phyloP scores from a whole-genome alignment of 2,797 vertebrate genomes.

The Calcarius lapponicus region DNA sequence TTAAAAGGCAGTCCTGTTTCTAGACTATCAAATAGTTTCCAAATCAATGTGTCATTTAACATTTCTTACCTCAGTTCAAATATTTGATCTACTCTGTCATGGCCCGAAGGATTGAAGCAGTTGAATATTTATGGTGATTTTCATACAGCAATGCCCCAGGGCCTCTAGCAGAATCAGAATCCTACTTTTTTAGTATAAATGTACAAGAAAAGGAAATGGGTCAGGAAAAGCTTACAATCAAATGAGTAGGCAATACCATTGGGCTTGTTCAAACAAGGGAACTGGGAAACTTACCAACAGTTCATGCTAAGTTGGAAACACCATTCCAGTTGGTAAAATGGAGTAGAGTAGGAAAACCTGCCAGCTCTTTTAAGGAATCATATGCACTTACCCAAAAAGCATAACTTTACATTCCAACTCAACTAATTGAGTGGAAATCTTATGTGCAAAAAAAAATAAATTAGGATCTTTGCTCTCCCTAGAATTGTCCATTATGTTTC shows the following conservation, averaged over 20 bases:
- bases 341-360: background rate
- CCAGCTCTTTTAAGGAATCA: background rate
- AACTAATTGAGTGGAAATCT: background rate
- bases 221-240: background rate
- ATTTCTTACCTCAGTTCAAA: background rate
- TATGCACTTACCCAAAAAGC: background rate
- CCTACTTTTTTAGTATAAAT: background rate
- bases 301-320: background rate
- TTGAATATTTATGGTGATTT: background rate
- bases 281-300: background rate
- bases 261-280: background rate
- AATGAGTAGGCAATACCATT: background rate
- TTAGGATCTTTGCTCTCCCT: background rate
- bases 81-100: background rate
- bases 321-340: slow-evolving; percentile 1
- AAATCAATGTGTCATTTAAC: background rate
- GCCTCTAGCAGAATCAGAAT: background rate
- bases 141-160: background rate
- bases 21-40: background rate
- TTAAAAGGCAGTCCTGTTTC: background rate
- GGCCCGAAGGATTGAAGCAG: background rate
- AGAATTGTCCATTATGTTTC: background rate
- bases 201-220: background rate
- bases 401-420: background rate
- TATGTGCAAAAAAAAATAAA: background rate